Evolutionary conservation across 2,113 vertebrate species (phyloP).

Genomic region (Microcebus griseorufus): DNA sequence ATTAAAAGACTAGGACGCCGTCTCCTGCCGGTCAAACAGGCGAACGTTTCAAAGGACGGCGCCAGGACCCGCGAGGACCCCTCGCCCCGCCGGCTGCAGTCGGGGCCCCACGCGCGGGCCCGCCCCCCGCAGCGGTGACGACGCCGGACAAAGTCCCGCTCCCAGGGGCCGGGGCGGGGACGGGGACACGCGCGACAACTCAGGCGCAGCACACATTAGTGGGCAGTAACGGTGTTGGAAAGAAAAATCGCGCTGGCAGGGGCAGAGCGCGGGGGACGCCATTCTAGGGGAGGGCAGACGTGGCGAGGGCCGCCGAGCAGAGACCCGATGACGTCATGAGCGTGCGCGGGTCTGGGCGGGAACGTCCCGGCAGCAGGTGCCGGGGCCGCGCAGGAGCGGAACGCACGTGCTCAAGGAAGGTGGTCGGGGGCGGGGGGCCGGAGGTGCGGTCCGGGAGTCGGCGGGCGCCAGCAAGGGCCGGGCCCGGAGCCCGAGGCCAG

Average conservation of each 20-base stretch:
- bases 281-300: not conserved
- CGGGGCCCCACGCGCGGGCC: fast-evolving
- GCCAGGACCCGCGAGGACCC: too few relatives aligned
- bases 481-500: not conserved
- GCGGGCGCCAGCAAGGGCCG: fast-evolving
- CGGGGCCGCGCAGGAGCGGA: too few relatives aligned
- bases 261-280: not conserved
- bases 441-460: not conserved
- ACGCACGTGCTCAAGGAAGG: fast-evolving
- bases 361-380: not conserved
- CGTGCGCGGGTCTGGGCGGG: too few relatives aligned
- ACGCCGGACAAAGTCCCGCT: not conserved
- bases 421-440: not conserved
- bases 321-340: not conserved
- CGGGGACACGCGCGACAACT: not conserved
- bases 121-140: not conserved
- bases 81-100: not conserved
- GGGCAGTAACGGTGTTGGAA: too few relatives aligned
- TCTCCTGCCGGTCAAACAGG: not conserved
- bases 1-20: not conserved
- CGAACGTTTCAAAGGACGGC: too few relatives aligned
- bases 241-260: not conserved
- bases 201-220: not conserved
- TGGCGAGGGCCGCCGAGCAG: not conserved
- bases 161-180: not conserved